Base-by-base conservation (phyloP, 1,140 invertebrate species). In the Trichogramma pretiosum region DNA sequence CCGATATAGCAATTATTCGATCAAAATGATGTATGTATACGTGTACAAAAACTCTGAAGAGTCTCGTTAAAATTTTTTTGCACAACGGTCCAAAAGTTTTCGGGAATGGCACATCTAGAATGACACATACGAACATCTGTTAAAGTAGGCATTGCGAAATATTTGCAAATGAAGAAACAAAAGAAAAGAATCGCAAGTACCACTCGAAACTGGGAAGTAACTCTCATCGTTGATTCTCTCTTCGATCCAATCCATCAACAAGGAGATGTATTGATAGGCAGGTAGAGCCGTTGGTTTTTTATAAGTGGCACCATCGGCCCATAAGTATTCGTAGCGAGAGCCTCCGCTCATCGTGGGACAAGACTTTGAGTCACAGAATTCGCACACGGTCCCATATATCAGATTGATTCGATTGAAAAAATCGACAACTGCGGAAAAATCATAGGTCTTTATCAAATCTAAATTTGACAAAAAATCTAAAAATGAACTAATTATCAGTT, bases 1-100 rank as follows among this genome's bases (percentile, higher is more conserved):
- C 91, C 62, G 88, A 87, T 58, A 94, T 86, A 19, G 83, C 78
- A 23, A 90, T 81, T 51, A 95, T 79, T 60, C 88, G 78, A 65
- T 95, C 91, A 75, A 95, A 95, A 71, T 96, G 92, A 72, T 96
- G 92, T 54, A 96, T 94, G 63, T 95, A 96, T n/a, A 95, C 89
- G 72, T 95, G 92, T 1, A 95, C 92, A 74, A 95, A 95, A 2
- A 95, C 90, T 58, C 92, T 73, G 65, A 93, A 95, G n/a, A 95
- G 70, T 46, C 92, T 74, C 0, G 90, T 92, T 35, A 95, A 68
- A 52, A 95, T 93, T 72, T 95, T 95, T 59, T 88, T 84, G 60
- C 89, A 91, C 3, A 86, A 72, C 11, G 77, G 70, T 32, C 73
- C 49, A 72, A 93, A 96, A 41, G 85, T 85, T 64, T 85, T 90